phyloP scores from a whole-genome alignment of 2,888 invertebrate species.

The Oscheius sp. region DNA sequence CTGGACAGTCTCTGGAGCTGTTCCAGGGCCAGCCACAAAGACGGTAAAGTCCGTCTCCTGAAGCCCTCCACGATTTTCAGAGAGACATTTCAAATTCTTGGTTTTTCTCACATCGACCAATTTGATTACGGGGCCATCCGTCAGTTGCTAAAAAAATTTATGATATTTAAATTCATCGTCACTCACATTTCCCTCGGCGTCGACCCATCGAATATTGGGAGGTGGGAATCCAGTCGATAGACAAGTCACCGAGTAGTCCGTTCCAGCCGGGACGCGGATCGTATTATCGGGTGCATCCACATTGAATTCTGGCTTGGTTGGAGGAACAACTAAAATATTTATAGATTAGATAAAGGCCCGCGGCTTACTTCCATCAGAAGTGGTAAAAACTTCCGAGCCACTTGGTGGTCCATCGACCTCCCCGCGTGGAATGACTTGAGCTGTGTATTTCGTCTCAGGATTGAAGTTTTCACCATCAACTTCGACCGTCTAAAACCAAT shows the following conservation, averaged over 20 bases:
- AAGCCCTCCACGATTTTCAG: conserved; percentile 69
- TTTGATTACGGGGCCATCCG: conserved; percentile 61
- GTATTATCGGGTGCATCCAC: conserved; percentile 65
- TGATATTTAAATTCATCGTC: background rate
- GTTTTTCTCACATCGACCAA: conserved; percentile 65
- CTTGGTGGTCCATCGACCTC: conserved; percentile 68
- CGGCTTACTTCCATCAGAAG: conserved; percentile 66
- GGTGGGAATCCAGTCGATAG: conserved; percentile 67
- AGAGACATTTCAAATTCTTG: conserved; percentile 64
- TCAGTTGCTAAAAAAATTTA: conserved; percentile 54
- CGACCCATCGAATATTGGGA: conserved; percentile 70
- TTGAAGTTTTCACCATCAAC: conserved; percentile 72
- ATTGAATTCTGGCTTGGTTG: conserved; percentile 67
- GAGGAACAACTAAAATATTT: conserved; percentile 61
- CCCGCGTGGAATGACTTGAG: conserved; percentile 68
- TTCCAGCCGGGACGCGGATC: conserved; percentile 69
- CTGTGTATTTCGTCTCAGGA: conserved; percentile 70
- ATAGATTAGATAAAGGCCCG: background rate
- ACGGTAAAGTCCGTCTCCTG: conserved; percentile 65
- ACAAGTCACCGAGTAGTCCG: conserved; percentile 63
- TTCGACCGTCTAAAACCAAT: conserved; percentile 40
- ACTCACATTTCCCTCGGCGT: conserved; percentile 68
- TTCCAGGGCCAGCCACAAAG: conserved; percentile 70
- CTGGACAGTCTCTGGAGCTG: conserved; percentile 68
- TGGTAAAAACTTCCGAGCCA: conserved; percentile 59